Percentiles rank a stretch among this genome's conserved stretches.
Evolutionary conservation across 1,140 invertebrate species (phyloP).

Genomic region (Drosophila busckii): DNA sequence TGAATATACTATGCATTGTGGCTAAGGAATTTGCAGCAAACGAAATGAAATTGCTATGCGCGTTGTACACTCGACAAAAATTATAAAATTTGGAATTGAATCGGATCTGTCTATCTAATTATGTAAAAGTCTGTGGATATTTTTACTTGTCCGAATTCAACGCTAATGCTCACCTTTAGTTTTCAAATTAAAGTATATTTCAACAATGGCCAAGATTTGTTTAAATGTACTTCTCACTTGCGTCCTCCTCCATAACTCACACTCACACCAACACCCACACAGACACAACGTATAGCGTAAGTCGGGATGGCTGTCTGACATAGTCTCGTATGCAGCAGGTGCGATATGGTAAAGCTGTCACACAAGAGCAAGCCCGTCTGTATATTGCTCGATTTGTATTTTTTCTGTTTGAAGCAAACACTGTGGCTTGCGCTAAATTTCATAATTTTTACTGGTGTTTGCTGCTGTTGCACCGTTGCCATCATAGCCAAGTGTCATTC

Average conservation of each 20-base stretch:
- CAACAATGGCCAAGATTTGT: no score
- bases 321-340: conserved; percentile 53
- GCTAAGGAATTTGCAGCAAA: conserved; percentile 73
- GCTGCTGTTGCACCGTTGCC: conserved; percentile 23
- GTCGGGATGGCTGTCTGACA: conserved; percentile 1
- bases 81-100: no score
- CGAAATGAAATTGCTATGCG: conserved; percentile 72
- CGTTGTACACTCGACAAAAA: no score
- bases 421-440: conserved; percentile 71
- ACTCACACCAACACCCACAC: neutral
- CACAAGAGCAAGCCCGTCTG: conserved; percentile 15
- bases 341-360: conserved; percentile 64
- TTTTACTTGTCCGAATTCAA: no score
- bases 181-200: no score
- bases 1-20: conserved; percentile 70
- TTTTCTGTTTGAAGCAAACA: conserved; percentile 32
- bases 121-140: no score
- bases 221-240: no score
- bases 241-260: conserved; percentile 6
- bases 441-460: conserved; percentile 60
- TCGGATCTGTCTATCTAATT: no score
- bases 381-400: conserved; percentile 9
- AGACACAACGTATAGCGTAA: neutral
- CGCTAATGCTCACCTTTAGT: no score
- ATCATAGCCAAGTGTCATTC: conserved; percentile 70